Evolutionary conservation across 2,113 vertebrate species (phyloP), one percentile per base, ranked within the genome.

Genomic region (Eretmochelys imbricata): DNA sequence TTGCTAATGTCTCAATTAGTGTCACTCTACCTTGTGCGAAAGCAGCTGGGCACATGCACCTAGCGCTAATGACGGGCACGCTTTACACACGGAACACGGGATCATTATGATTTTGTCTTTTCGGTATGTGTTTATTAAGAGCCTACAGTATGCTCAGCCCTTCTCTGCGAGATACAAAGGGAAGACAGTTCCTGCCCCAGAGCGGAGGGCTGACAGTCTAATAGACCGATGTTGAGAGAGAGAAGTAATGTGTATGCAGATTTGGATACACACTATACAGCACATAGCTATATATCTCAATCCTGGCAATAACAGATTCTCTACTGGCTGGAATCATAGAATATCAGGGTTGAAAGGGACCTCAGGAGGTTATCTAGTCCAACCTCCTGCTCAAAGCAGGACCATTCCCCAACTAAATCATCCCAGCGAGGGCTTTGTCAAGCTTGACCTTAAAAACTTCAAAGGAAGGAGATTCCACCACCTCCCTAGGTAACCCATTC

Each of bases 21-120:
- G 12, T 46, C 38, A 76, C 72, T 46, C n/a, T 25, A 42, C 75
- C 25, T 27, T 29, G 38, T 78, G 75, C 11, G 19, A 48, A 8
- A 29, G 42, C 42, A 78, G 75, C 75, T 25, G 42, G 75, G 22
- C 38, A 24, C 42, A 25, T 13, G 75, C 25, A 27, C 22, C 24
- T 8, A 48, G 75, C 5, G 25, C 24, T 48, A 46, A 78, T 14
- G 75, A 78, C 24, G 8, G 75, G 24, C 7, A 6, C 5, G 46
- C 46, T 78, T 48, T 78, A 11, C 13, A 78, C 10, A 0, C 1
- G 25, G 1, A 35, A 75, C 42, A n/a, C 19, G 80, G 48, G 49
- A 20, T 89, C 27, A 8, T 59, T 57, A 22, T 0, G 4, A 62
- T 4, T 5, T 59, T 80, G 3, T 54, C 24, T 80, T 1, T 0